Evolutionary conservation across 2,113 vertebrate species (phyloP), one percentile per base, ranked within the genome.

Genomic region (Oxyura jamaicensis): DNA sequence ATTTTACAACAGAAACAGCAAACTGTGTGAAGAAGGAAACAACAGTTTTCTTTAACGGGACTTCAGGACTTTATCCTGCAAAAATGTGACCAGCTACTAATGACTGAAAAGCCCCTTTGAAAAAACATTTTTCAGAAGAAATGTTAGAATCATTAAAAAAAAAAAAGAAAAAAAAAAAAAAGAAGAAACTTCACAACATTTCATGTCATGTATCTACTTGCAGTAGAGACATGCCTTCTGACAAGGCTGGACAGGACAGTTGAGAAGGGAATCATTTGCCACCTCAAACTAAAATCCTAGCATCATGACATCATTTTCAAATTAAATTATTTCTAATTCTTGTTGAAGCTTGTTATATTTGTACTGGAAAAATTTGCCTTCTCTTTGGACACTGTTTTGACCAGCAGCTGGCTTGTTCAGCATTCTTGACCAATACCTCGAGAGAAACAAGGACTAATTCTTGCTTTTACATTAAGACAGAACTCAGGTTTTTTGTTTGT

Each of bases 181-280:
- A 53, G 3, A 8, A 48, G 21, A 50, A 35, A 39, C 16, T 21
- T 22, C 25, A 19, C 6, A 22, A 46, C 16, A 60, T 25, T 46
- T 41, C 19, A 20, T 2, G 3, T 33, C 16, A 10, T 6, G 0
- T 6, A 36, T 13, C 21, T 28, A 63, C 23, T 41, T 35, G 29
- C 41, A 41, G 41, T 41, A 67, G 28, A 65, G 39, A 46, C 1
- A 21, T 17, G 50, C 13, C 16, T 8, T 33, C 39, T 29, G 59
- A 53, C 3, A 23, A 56, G 26, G 46, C 21, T 77, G 36, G 25
- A 26, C 44, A 84, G 23, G 16, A 19, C 41, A 75, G 17, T 12
- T 4, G 25, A 72, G 26, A 65, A 75, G 4, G 11, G 3, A 77
- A 74, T 19, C 6, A 31, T 55, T 74, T 74, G 44, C 25, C 18